Conservation (phyloP, 1,140 invertebrate species). For the Macrotrachela quadricornifera region DNA sequence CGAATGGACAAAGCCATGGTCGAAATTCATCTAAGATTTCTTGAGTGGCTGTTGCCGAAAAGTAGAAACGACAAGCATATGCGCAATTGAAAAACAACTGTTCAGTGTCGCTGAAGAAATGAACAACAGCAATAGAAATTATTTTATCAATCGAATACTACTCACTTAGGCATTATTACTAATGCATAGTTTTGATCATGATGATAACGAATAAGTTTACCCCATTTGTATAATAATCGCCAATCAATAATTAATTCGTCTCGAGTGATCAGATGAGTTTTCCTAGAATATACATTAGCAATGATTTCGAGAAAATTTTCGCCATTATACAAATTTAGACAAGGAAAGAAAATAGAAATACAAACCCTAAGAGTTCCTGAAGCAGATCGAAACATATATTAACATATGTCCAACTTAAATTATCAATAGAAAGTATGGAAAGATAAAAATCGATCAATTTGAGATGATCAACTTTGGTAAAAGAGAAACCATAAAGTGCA, state of each 20-base stretch:
- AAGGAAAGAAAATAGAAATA: background rate
- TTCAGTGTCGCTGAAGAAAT: too few species aligned
- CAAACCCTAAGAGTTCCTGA: background rate
- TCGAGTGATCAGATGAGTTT: constrained; percentile 48
- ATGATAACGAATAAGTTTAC: too few species aligned
- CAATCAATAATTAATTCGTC: constrained; percentile 60
- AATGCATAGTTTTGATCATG: too few species aligned
- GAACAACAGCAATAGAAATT: too few species aligned
- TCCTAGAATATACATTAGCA: too few species aligned
- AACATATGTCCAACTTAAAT: background rate
- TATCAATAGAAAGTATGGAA: background rate
- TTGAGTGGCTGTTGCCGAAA: constrained; percentile 47
- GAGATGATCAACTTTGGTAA: constrained; percentile 4
- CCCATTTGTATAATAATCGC: constrained; percentile 63
- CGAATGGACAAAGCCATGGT: constrained; percentile 47
- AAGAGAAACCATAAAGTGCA: constrained; percentile 1
- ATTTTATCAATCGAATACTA: too few species aligned
- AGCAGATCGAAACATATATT: background rate
- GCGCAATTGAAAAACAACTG: too few species aligned
- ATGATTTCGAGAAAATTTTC: too few species aligned
- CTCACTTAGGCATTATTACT: too few species aligned
- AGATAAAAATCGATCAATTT: constrained; percentile 3
- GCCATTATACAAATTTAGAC: background rate
- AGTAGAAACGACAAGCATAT: constrained; percentile 41
- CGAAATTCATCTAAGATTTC: constrained; percentile 66